phyloP scores from a whole-genome alignment of 2,888 invertebrate genomes.

The Synanthedon formicaeformis region DNA sequence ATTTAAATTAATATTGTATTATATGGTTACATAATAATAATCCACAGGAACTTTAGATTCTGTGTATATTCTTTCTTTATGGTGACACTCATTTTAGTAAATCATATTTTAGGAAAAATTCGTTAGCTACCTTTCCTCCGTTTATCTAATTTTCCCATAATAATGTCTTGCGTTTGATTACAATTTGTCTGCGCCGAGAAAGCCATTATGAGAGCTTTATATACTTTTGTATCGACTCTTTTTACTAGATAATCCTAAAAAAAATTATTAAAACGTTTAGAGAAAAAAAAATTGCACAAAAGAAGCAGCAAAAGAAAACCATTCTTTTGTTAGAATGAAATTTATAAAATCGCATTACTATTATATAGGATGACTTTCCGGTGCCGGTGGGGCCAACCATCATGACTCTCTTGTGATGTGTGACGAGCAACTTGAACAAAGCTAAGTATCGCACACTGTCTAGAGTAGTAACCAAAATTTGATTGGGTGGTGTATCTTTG shows the following conservation, averaged over 20 bases:
- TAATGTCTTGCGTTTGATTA: conserved; percentile 93
- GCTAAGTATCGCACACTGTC: conserved; percentile 89
- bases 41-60: too few species aligned
- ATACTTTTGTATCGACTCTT: conserved; percentile 80
- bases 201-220: conserved; percentile 88
- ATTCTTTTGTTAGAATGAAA: background rate
- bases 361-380: conserved; percentile 92
- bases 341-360: conserved; percentile 51
- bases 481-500: conserved; percentile 91
- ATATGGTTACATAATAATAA: too few species aligned
- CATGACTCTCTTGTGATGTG: conserved; percentile 86
- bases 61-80: too few species aligned
- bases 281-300: background rate
- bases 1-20: too few species aligned
- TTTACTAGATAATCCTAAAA: conserved; percentile 82
- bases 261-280: conserved; percentile 1
- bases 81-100: too few species aligned
- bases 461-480: conserved; percentile 93
- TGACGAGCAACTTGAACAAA: conserved; percentile 82
- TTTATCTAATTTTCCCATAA: conserved; percentile 94
- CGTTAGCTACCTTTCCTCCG: conserved; percentile 78
- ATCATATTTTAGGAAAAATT: background rate
- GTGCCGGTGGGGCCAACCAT: conserved; percentile 96
- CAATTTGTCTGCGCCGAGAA: conserved; percentile 96
- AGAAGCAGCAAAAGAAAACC: background rate